Evolutionary conservation across 2,888 invertebrate genomes (phyloP), one percentile per base, ranked within the genome.

Genomic region (Troglohyphantes excavatus): DNA sequence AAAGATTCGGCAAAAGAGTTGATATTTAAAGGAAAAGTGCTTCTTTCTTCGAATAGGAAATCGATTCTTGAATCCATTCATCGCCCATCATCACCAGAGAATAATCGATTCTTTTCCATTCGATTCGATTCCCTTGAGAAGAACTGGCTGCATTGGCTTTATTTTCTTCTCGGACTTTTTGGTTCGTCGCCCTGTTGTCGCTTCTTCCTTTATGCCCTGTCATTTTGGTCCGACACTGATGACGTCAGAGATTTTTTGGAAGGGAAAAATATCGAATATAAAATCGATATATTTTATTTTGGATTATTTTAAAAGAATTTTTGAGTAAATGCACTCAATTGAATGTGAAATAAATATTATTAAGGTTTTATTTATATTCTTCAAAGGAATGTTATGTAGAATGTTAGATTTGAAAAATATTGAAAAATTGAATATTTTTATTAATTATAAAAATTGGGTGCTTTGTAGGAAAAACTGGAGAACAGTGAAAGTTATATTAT

Each of bases 31-130:
- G 61, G 70, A 39, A 61, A 61, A 21, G 39, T 11, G 17, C 39
- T 61, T 72, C 59, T 26, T 68, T 72, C 83, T 33, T 5, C 70
- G 23, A 19, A 83, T 63, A 65, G 83, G 83, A 83, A 83, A 83
- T 83, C 83, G 65, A 83, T 83, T 29, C 26, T 82, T 39, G 70
- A 59, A 82, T 72, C 79, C 67, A 81, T 81, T 72, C 70, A 82
- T 70, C 33, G 70, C 70, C 82, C 70, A 70, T 82, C 82, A 82
- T 39, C 82, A 26, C 70, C 82, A 82, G 70, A 7, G 23, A 70
- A 61, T 82, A 70, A 82, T 82, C 72, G 82, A 82, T 82, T 59
- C 70, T 70, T 59, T 67, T 63, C n/a, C 26, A 43, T n/a, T 75
- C 29, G 68, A 68, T 68, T 29, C 29, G 7, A 3, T 17, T 17